These are phyloP conservation scores for Ciconia maguari DNA, from an alignment of 2,113 vertebrate species.

Conservation along the genomic window DNA sequence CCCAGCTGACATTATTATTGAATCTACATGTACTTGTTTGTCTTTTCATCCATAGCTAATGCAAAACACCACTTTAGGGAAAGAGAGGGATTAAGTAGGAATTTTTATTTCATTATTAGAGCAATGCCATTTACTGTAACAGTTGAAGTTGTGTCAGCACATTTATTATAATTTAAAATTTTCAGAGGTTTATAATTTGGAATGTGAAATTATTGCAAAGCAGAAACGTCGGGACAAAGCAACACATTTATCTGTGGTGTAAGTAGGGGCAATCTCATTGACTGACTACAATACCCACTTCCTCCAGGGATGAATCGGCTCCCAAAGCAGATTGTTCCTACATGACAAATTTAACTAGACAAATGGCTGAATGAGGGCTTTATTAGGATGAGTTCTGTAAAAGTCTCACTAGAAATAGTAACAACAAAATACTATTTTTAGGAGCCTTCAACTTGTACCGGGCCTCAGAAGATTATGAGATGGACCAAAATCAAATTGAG, in stretches of 20 bases:
- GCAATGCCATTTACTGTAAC: slow-evolving; percentile 37
- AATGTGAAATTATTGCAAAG: slow-evolving; percentile 41
- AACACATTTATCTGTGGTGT: slow-evolving; percentile 35
- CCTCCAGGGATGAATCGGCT: slow-evolving; percentile 21
- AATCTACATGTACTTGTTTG: slow-evolving; percentile 72
- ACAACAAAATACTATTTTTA: background rate
- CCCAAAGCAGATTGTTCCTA: slow-evolving; percentile 26
- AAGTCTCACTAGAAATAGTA: background rate
- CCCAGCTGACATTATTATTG: slow-evolving; percentile 67
- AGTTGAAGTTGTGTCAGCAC: slow-evolving; percentile 42
- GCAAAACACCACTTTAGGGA: slow-evolving; percentile 64
- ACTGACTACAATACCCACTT: slow-evolving; percentile 33
- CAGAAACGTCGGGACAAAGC: background rate
- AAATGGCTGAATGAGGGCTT: background rate
- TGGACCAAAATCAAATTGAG: background rate
- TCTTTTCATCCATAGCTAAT: slow-evolving; percentile 71
- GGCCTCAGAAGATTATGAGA: background rate
- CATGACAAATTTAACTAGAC: slow-evolving; percentile 7
- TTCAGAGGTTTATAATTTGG: slow-evolving; percentile 59
- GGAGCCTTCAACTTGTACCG: background rate
- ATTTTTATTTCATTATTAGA: slow-evolving; percentile 71
- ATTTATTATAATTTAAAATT: slow-evolving; percentile 58
- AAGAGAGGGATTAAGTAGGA: slow-evolving; percentile 56
- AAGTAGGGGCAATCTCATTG: slow-evolving; percentile 46
- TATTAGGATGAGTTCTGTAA: background rate